Conservation (phyloP, 2,888 invertebrate species). For the Julus scanicus region DNA sequence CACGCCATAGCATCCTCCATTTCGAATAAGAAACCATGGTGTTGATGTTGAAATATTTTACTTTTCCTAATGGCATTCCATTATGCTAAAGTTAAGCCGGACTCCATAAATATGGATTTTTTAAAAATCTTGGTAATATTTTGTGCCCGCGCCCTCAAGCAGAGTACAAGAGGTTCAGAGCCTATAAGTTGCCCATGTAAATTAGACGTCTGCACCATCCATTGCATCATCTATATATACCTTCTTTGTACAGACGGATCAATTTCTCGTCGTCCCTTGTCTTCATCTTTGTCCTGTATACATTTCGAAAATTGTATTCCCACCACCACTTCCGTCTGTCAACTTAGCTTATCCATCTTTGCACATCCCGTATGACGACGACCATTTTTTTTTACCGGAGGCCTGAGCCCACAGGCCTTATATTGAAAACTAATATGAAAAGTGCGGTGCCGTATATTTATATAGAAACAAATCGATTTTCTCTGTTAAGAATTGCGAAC, state of each 20-base stretch:
- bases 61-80: not conserved
- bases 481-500: not conserved
- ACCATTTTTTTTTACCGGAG: not conserved
- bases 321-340: constrained; percentile 11
- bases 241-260: not conserved
- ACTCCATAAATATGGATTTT: constrained; percentile 1
- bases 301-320: constrained; percentile 3
- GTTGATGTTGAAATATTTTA: not conserved
- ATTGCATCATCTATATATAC: not conserved
- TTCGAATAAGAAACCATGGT: not conserved
- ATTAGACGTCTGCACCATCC: not conserved
- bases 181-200: not conserved
- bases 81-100: not conserved
- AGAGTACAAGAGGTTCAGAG: not conserved
- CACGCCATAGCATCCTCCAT: not conserved
- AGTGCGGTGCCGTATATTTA: constrained; percentile 19
- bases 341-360: constrained; percentile 19
- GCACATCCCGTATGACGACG: constrained; percentile 10
- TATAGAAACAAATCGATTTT: constrained; percentile 19
- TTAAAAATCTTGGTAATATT: not conserved
- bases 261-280: not conserved
- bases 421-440: constrained; percentile 19
- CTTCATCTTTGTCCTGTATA: constrained; percentile 10
- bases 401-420: not conserved
- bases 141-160: not conserved